phyloP scores from a whole-genome alignment of 2,888 invertebrate genomes.

The Chouioia cunea region DNA sequence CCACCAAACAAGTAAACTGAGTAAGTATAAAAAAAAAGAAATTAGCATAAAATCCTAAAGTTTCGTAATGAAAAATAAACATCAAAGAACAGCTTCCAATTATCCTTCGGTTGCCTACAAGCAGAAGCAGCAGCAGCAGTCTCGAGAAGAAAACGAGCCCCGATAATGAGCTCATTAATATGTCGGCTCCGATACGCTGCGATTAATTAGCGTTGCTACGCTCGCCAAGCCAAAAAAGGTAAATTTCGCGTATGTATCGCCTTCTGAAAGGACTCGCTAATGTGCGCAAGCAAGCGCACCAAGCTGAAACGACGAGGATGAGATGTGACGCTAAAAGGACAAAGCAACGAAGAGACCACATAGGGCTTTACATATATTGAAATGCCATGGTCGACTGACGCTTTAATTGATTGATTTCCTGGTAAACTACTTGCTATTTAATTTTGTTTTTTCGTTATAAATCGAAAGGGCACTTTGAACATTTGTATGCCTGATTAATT shows the following conservation, averaged over 20 bases:
- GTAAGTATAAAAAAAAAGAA: no score
- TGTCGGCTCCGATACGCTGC: slow-evolving; percentile 34
- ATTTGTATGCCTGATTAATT: no score
- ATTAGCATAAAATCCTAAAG: no score
- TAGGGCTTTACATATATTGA: not conserved
- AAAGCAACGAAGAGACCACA: slow-evolving; percentile 5
- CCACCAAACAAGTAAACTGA: no score
- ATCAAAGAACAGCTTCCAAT: no score
- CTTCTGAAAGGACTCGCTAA: slow-evolving; percentile 4
- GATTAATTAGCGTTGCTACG: slow-evolving; percentile 40
- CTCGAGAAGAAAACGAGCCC: slow-evolving; percentile 21
- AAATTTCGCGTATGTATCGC: slow-evolving; percentile 20
- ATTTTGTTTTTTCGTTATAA: not conserved
- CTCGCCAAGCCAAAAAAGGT: slow-evolving; percentile 31
- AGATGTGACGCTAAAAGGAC: not conserved
- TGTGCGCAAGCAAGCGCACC: not conserved
- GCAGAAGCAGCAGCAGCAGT: not conserved
- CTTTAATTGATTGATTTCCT: slow-evolving; percentile 39
- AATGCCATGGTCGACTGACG: not conserved
- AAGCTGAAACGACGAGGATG: not conserved
- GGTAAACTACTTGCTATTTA: not conserved
- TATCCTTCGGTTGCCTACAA: not conserved
- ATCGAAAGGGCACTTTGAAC: no score
- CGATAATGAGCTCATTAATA: slow-evolving; percentile 47
- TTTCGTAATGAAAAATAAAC: no score